Conservation (phyloP, 2,797 vertebrate genomes). For the Coccyzus lansbergi region DNA sequence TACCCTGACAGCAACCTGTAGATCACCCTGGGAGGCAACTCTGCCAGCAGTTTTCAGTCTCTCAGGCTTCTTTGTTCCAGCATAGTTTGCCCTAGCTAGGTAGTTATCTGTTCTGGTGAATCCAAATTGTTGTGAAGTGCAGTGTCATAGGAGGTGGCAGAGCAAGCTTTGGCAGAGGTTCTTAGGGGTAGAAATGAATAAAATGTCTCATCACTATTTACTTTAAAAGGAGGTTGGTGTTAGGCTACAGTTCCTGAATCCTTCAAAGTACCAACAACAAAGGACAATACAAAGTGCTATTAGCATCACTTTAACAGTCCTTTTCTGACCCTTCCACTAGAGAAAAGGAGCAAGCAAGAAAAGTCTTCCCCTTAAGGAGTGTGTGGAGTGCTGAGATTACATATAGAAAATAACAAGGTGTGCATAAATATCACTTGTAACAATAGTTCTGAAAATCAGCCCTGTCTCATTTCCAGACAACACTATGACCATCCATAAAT, state of each 20-base stretch:
- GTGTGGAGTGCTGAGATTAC: neutral
- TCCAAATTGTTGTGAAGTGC: neutral
- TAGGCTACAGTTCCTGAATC: neutral
- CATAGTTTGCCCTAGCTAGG: neutral
- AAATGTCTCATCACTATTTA: neutral
- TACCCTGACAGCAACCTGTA: neutral
- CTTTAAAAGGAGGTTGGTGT: neutral
- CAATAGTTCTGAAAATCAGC: neutral
- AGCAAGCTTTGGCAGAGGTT: neutral
- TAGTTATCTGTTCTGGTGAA: neutral
- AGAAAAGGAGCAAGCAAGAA: neutral
- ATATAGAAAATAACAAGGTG: neutral
- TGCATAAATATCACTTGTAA: accelerated
- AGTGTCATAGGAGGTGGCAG: neutral
- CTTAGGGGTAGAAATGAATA: neutral
- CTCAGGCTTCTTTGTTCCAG: neutral
- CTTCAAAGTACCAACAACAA: neutral
- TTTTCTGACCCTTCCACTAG: neutral
- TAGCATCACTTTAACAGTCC: neutral
- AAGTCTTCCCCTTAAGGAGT: neutral
- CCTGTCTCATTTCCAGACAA: neutral
- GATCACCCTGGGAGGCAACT: neutral
- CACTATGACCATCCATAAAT: neutral
- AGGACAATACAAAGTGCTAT: neutral
- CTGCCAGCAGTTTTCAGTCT: neutral